A percentile compares a stretch with the other conserved stretches of the same genome.
These are phyloP conservation scores for Periophthalmodon schlosseri DNA, from an alignment of 2,113 vertebrate species.

Conservation along the genomic window DNA sequence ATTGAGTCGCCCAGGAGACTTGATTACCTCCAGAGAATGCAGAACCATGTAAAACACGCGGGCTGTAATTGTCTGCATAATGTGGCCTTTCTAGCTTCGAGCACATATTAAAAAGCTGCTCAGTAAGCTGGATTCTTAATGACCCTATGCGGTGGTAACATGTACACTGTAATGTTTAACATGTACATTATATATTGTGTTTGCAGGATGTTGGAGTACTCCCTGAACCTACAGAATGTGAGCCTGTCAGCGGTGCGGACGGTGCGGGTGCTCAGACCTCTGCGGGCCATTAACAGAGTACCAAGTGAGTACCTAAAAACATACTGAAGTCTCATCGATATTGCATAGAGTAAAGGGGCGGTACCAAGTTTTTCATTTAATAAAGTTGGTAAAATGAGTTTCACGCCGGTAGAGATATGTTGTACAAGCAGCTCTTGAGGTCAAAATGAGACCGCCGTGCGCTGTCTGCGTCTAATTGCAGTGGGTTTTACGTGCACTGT, in stretches of 20 bases:
- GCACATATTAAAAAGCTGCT: conserved; percentile 1
- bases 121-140: neutral
- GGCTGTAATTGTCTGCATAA: conserved; percentile 41
- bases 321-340: no score
- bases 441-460: no score
- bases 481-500: no score
- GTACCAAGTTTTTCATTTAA: no score
- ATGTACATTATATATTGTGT: conserved; percentile 6
- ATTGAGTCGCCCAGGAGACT: conserved; percentile 14
- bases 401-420: no score
- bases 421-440: no score
- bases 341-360: no score
- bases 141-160: neutral
- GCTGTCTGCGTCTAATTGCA: no score
- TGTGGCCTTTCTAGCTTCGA: conserved; percentile 38
- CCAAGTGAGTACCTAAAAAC: conserved; percentile 72
- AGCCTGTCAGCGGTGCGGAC: conserved; percentile 96
- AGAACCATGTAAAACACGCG: conserved; percentile 28
- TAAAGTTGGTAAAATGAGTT: no score
- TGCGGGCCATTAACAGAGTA: conserved; percentile 97
- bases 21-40: conserved; percentile 16
- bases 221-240: conserved; percentile 96
- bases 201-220: conserved; percentile 97
- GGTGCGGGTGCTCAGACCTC: conserved; percentile 92
- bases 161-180: neutral